Conservation (phyloP, 2,888 invertebrate species). For the Arge pagana region DNA sequence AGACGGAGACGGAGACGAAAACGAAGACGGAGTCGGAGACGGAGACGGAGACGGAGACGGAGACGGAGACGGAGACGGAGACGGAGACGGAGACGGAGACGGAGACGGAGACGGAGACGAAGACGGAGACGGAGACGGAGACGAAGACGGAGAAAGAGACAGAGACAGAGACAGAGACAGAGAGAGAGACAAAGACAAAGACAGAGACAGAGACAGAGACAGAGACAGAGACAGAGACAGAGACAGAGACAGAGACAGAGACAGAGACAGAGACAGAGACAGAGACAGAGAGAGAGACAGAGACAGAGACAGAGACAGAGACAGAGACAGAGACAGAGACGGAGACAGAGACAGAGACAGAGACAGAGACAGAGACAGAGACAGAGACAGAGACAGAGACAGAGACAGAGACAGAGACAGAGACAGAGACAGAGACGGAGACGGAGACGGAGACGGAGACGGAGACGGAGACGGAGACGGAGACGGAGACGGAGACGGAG, state of each 20-base stretch:
- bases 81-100: background rate
- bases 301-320: conserved; percentile 1
- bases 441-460: background rate
- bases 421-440: background rate
- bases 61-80: background rate
- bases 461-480: background rate
- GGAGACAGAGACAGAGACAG: background rate
- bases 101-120: too few relatives aligned
- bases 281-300: background rate
- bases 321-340: conserved; percentile 4
- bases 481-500: background rate
- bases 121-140: too few relatives aligned
- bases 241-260: background rate
- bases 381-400: conserved; percentile 6
- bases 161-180: background rate
- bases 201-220: background rate
- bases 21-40: background rate
- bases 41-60: background rate
- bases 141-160: too few relatives aligned
- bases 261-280: background rate
- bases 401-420: conserved; percentile 6
- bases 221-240: background rate
- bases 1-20: too few relatives aligned
- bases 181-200: too few relatives aligned
- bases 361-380: conserved; percentile 7